A percentile compares a stretch with the other conserved stretches of the same genome.
Evolutionary conservation across 37 sponge, comb jelly and placozoan species (phyloP).

Genomic region (Diacarnus erythraeanus): DNA sequence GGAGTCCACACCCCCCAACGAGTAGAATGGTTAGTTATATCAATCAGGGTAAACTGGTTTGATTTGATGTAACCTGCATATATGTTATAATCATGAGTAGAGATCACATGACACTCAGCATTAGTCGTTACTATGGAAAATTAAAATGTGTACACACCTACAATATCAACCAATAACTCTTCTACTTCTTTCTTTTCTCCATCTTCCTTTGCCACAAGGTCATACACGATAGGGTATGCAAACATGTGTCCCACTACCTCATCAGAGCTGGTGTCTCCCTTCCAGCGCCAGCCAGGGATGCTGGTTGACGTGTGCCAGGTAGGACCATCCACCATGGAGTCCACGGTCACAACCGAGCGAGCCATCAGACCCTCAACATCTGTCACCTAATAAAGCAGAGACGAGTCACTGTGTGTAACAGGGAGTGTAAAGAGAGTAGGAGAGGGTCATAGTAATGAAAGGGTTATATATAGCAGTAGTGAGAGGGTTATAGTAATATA

Average conservation of each 20-base stretch:
- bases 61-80: conserved; percentile 60
- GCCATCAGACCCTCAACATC: conserved; percentile 73
- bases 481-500: neutral
- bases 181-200: conserved; percentile 46
- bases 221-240: conserved; percentile 73
- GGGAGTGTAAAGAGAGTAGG: too few relatives aligned
- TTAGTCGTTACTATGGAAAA: neutral
- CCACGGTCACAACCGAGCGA: conserved; percentile 52
- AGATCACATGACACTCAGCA: neutral
- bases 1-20: conserved; percentile 87
- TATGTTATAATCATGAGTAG: too few relatives aligned
- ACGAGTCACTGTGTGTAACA: too few relatives aligned
- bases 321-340: conserved; percentile 17
- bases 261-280: conserved; percentile 85
- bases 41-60: conserved; percentile 61
- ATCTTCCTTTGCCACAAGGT: conserved; percentile 54
- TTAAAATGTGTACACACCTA: conserved; percentile 39
- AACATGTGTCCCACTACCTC: conserved; percentile 90
- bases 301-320: conserved; percentile 64
- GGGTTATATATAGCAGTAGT: too few relatives aligned
- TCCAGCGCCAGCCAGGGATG: conserved; percentile 72
- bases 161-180: conserved; percentile 26
- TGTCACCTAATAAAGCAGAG: conserved; percentile 60
- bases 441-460: neutral
- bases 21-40: conserved; percentile 65